Evolutionary conservation across 2,113 vertebrate species (phyloP), one percentile per base, ranked within the genome.

Genomic region (Hyaena hyaena): DNA sequence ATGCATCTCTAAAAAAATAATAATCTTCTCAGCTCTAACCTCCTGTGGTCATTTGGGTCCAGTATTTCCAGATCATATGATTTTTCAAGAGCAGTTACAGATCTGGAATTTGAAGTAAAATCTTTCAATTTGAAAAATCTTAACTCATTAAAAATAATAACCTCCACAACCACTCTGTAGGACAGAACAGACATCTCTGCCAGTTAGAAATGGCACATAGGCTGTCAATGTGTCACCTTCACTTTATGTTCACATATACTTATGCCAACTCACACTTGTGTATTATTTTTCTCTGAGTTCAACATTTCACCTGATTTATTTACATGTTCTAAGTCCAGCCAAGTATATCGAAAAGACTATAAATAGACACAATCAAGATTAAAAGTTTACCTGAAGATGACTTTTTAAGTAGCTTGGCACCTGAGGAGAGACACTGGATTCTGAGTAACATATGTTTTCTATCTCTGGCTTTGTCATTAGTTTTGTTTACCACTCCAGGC

Each of bases 11-110:
- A 14, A 53, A 83, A 87, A 85, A 58, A 65, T 10, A 5, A 73
- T 39, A 39, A 35, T 61, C 5, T 43, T 9, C 21, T 28, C 31
- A 77, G 3, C 14, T 84, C 53, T 71, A 63, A 26, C n/a, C 80
- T 6, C 7, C 33, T 88, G 31, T 53, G 11, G 2, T 48, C 66
- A 28, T n/a, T 14, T 66, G 11, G 15, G 9, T 11, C 15, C 15
- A 35, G 28, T 86, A 17, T 73, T 82, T 10, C 14, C 39, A 71
- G 50, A 77, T 61, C 21, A 55, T 79, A 50, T 24, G 5, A 86
- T 90, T 96, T 92, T 68, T 94, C 39, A 68, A 71, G 24, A 95
- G 26, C 15, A 63, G 11, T 12, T 21, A 10, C 39, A 94, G 90
- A 76, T 55, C 58, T 87, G 45, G 23, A 76, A 88, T 84, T 79